Evolutionary conservation across 2,888 invertebrate genomes (phyloP), one percentile per base, ranked within the genome.

Genomic region (Xylophagus ater): DNA sequence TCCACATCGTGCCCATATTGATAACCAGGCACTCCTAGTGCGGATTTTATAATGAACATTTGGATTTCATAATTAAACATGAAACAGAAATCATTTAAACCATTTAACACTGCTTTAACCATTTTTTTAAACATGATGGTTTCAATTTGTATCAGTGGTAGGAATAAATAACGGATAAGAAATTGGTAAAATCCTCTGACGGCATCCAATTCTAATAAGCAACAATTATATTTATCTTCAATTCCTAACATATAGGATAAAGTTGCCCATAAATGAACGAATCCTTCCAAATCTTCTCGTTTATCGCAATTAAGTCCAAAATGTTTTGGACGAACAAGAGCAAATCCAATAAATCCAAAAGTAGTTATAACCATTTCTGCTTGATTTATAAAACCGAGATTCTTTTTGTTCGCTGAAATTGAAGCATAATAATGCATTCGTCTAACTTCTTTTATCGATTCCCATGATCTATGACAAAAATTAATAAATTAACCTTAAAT

Each of bases 301-400:
- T 67, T 67, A 4, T 70, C 61, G 40, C 70, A 65, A 3, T 64
- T 55, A 13, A 86, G 66, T 0, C 83, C 82, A 29, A 84, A 66
- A 41, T 66, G 55, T 34, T 76, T 68, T 0, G 74, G 70, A 37
- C 71, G 70, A 2, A 79, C 55, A 2, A 82, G 50, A 2, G 74
- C 67, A 48, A 75, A 74, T 3, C 85, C 87, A 52, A 86, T 71
- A 58, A 88, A 88, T 4, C 84, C 87, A 55, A 82, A 82, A 58
- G 81, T 81, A 0, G 87, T 85, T 6, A 86, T 57, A 0, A 78
- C 77, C 71, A 89, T 72, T 54, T 86, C 85, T 43, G 76, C 68
- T 57, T 88, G 87, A 0, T 78, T 74, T 18, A 86, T 74, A 10
- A 66, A 58, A 1, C 70, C 70, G 3, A 67, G 49, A 5, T 72